Evolutionary conservation across 2,888 invertebrate species (phyloP), one percentile per base, ranked within the genome.

Genomic region (Thymelicus lineola): DNA sequence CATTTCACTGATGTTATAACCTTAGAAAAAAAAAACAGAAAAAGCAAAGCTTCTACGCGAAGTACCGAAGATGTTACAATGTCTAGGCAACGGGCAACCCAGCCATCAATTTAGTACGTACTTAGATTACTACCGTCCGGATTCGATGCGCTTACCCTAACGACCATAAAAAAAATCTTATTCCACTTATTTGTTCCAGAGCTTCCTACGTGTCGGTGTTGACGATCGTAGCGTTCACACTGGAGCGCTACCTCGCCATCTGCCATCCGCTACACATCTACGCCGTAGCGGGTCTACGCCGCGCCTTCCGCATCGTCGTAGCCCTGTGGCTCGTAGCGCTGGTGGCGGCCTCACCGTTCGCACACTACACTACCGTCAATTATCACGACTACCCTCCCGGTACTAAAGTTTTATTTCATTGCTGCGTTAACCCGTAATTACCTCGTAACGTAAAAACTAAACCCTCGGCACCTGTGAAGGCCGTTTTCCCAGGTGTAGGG

Each of bases 161-260:
- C 10, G 38, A 38, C 7, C 6, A 38, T 7, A 38, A 38, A 38
- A 38, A 1, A 42, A 12, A n/a, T n/a, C n/a, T 42, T 2, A 42
- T 12, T 42, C 1, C 1, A 10, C 12, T 10, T 12, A 10, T 70
- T 38, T 76, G 68, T 77, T 75, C 0, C 91, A 97, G 97, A 87
- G 97, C 98, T 0, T 97, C 97, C 0, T 98, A 98, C 88, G 98
- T 97, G 0, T 98, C 98, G 0, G 97, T 98, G 62, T 91, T 98
- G 82, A 98, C 98, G 35, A 98, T 98, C 77, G 97, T 98, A 58
- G 97, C 98, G 4, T 98, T 98, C 90, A 98, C 98, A 0, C 95
- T 97, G 89, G 98, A 98, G 91, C 95, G 98, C 57, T 98, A 98
- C 91, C 91, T 98, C 75, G 98, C 98, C 45, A 98, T 98, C 81